Evolutionary conservation across 2,797 vertebrate species (phyloP), one percentile per base, ranked within the genome.

Genomic region (Otolemur crassicaudatus): DNA sequence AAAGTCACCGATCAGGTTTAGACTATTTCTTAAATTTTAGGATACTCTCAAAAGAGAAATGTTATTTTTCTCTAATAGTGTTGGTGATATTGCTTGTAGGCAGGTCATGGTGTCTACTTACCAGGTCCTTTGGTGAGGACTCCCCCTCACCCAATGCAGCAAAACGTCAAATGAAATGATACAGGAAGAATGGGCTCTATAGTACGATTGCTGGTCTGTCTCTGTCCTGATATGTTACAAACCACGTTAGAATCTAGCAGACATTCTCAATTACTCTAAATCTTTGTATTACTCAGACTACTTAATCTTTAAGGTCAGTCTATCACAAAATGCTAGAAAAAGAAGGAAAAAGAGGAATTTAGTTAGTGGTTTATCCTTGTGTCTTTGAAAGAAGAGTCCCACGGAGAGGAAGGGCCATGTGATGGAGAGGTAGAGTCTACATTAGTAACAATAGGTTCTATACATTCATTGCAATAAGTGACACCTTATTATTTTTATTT

Each of bases 151-250:
- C 69, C 7, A 73, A 7, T 10, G 13, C 29, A 34, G 53, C 16
- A 82, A 23, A 77, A 11, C 3, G 8, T 76, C n/a, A 25, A 4
- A 34, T 65, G 20, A 76, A 77, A 65, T 1, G 25, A 56, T 29
- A 2, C 20, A 11, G 19, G 70, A 90, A 69, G 5, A 93, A 83
- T 3, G 46, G 8, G 4, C 12, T 88, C 5, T 76, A 60, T 80
- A 53, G 12, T 89, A 14, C 61, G 29, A 63, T 89, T 90, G 43
- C 58, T 80, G 25, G 14, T 20, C 23, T 92, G 17, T 16, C 23
- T 94, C 3, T 69, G 23, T 37, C 23, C n/a, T 81, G 60, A 79
- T 80, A 81, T 69, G 87, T 95, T 90, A 69, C 61, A 77, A 91
- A 49, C 10, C 6, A 25, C 58, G 49, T 77, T 65, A 61, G 73